Percentiles rank a stretch among this genome's conserved stretches.
Evolutionary conservation across 2,888 invertebrate genomes (phyloP).

Genomic region (Lasioglossum calceatum): DNA sequence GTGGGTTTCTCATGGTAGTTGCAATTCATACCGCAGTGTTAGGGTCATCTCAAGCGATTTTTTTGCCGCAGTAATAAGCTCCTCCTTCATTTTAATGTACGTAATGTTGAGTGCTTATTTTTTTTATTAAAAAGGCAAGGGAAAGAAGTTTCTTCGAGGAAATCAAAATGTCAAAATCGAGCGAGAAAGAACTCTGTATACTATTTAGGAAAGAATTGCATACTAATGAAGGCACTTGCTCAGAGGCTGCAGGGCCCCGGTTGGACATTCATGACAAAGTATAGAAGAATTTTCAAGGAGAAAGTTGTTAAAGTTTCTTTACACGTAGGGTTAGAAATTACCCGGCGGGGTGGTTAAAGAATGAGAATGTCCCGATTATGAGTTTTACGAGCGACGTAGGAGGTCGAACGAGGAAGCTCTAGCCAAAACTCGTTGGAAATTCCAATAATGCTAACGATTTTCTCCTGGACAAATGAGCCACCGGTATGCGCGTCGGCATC

Average conservation of each 20-base stretch:
- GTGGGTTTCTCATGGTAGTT: too few species aligned
- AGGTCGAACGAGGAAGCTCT: slow-evolving; percentile 16
- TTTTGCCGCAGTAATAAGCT: too few species aligned
- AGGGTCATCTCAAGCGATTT: too few species aligned
- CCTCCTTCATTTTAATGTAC: too few species aligned
- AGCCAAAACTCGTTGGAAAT: slow-evolving; percentile 57
- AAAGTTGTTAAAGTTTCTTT: slow-evolving; percentile 47
- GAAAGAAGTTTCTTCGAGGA: too few species aligned
- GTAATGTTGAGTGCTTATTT: too few species aligned
- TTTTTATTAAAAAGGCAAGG: too few species aligned
- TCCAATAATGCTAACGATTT: slow-evolving; percentile 69
- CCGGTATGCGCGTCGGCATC: slow-evolving; percentile 53
- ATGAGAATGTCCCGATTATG: slow-evolving; percentile 54
- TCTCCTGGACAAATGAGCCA: slow-evolving; percentile 63
- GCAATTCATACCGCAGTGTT: too few species aligned
- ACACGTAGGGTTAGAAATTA: slow-evolving; percentile 41
- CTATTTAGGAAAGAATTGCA: slow-evolving; percentile 1
- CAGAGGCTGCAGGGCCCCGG: not conserved
- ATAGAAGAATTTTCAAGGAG: slow-evolving; percentile 29
- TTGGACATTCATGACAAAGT: slow-evolving; percentile 36
- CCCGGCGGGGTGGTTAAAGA: slow-evolving; percentile 26
- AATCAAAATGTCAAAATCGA: too few species aligned
- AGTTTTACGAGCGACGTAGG: slow-evolving; percentile 38
- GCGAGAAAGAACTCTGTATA: not conserved
- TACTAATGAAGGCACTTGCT: slow-evolving; percentile 5